A percentile compares a stretch with the other conserved stretches of the same genome.
Evolutionary conservation across 2,113 vertebrate species (phyloP).

Genomic region (Gopherus evgoodei): DNA sequence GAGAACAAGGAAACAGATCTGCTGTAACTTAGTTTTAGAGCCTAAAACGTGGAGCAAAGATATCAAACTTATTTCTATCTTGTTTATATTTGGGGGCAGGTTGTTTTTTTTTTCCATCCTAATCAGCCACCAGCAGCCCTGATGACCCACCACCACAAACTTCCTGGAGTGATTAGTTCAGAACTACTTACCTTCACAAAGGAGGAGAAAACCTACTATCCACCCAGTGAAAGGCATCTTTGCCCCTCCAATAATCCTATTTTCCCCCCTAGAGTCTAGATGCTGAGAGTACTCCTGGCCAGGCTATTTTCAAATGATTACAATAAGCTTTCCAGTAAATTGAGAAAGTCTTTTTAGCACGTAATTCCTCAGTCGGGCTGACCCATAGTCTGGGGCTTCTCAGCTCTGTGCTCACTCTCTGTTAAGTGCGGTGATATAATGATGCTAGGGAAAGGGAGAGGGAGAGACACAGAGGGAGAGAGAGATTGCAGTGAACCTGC

Average conservation of each 20-base stretch:
- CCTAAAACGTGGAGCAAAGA: not conserved
- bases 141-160: not conserved
- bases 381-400: slow-evolving; percentile 30
- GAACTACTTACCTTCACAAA: slow-evolving; percentile 69
- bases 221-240: slow-evolving; percentile 22
- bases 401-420: not conserved
- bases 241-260: not conserved
- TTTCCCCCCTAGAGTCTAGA: too few relatives aligned
- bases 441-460: not conserved
- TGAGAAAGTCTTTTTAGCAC: not conserved
- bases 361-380: slow-evolving; percentile 51
- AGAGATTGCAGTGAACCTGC: not conserved
- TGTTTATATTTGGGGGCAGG: not conserved
- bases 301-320: not conserved
- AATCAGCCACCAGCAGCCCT: not conserved
- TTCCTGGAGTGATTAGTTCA: not conserved
- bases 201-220: slow-evolving; percentile 6
- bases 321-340: not conserved
- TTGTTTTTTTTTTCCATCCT: not conserved
- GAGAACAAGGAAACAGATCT: slow-evolving; percentile 32
- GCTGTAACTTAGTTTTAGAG: slow-evolving; percentile 43
- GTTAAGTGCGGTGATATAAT: not conserved
- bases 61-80: not conserved
- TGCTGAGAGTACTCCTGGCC: too few relatives aligned
- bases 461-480: too few relatives aligned